Evolutionary conservation across 2,113 vertebrate species (phyloP).

Genomic region (Arenaria interpres): DNA sequence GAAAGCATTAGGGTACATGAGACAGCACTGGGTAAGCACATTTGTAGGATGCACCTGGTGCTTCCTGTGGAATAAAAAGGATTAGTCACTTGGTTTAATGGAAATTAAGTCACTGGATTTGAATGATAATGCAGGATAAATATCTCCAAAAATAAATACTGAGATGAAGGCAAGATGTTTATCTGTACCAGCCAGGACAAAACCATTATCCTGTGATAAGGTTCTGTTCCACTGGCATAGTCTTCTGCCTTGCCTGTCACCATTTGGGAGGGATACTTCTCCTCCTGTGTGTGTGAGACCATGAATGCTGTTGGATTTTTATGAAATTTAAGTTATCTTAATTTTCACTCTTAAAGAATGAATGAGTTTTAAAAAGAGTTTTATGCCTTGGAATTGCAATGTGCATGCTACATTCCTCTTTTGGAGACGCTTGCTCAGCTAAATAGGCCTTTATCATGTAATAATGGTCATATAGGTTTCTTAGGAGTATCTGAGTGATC

Average conservation of each 20-base stretch:
- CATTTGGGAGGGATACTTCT: not conserved
- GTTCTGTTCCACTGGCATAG: not conserved
- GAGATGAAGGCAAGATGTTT: conserved; percentile 55
- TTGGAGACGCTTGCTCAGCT: not conserved
- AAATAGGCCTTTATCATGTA: not conserved
- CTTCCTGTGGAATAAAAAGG: conserved; percentile 54
- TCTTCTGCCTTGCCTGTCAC: not conserved
- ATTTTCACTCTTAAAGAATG: not conserved
- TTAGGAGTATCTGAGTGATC: not conserved
- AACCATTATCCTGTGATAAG: not conserved
- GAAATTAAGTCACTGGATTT: conserved; percentile 71
- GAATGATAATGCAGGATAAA: conserved; percentile 67
- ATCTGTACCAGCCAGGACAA: conserved; percentile 21
- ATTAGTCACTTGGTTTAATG: conserved; percentile 64
- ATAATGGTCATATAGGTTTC: not conserved
- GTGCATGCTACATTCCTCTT: not conserved
- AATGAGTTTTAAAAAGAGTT: not conserved
- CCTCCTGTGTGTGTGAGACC: not conserved
- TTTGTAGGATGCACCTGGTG: conserved; percentile 57
- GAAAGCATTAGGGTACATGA: not conserved
- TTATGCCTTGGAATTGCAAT: not conserved
- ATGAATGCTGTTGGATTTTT: not conserved
- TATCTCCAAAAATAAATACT: conserved; percentile 68
- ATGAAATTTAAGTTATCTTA: not conserved
- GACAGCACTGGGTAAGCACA: not conserved